These are phyloP conservation scores for Lasiurus borealis DNA, from an alignment of 2,113 vertebrate species.

Conservation along the genomic window DNA sequence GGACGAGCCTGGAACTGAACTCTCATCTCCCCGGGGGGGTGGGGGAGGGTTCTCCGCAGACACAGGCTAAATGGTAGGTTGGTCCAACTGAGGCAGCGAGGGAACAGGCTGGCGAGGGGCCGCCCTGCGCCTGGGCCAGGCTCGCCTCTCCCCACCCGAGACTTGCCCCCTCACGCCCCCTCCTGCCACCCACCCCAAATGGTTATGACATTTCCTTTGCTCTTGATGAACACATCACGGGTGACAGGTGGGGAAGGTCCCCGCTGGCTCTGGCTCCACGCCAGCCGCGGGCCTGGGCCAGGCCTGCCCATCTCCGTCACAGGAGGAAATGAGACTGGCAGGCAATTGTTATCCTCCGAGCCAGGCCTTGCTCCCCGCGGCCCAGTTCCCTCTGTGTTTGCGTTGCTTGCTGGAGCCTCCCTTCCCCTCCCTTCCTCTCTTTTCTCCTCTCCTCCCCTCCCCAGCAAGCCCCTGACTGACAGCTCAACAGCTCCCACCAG, in stretches of 20 bases:
- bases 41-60: background rate
- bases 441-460: background rate
- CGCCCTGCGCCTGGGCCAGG: background rate
- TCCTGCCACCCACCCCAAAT: background rate
- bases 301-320: slow-evolving; percentile 40
- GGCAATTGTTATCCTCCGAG: background rate
- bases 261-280: background rate
- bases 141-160: background rate
- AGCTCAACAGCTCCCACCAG: accelerated
- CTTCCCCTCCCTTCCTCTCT: background rate
- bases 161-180: accelerated
- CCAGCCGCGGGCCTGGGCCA: background rate
- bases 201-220: background rate
- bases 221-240: slow-evolving; percentile 39
- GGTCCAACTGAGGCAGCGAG: background rate
- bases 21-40: accelerated
- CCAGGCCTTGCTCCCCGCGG: background rate
- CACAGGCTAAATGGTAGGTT: background rate
- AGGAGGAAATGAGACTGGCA: slow-evolving; percentile 47
- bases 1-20: background rate
- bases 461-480: accelerated
- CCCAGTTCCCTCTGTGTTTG: background rate
- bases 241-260: slow-evolving; percentile 60
- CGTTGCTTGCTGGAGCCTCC: background rate
- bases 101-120: background rate